Percentiles rank a stretch among this genome's conserved stretches.
phyloP scores from a whole-genome alignment of 1,140 invertebrate species.

The Platyscapa corneri region DNA sequence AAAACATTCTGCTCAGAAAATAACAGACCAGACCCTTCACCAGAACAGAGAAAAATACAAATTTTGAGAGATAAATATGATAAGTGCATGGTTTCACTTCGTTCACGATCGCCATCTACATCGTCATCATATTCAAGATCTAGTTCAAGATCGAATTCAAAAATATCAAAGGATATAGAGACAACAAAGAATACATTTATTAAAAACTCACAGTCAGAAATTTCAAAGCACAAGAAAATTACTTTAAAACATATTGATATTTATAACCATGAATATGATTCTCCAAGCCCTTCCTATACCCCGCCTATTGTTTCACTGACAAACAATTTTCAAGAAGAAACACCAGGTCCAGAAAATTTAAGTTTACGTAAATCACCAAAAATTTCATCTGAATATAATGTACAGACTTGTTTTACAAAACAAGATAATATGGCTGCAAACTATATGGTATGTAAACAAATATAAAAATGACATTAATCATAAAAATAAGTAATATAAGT shows the following conservation, averaged over 20 bases:
- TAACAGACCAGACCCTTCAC: background rate
- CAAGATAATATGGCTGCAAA: conserved; percentile 18
- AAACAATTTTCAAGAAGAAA: conserved; percentile 72
- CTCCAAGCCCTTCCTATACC: conserved; percentile 67
- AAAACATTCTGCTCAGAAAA: conserved; percentile 4
- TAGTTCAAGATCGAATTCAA: conserved; percentile 56
- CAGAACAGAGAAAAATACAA: conserved; percentile 41
- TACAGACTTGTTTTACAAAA: conserved; percentile 29
- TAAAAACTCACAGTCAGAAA: background rate
- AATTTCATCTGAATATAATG: conserved; percentile 13
- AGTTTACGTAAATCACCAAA: conserved; percentile 71
- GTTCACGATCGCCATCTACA: conserved; percentile 53
- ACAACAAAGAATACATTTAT: background rate
- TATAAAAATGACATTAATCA: background rate
- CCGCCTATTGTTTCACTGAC: conserved; percentile 68
- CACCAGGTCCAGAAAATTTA: conserved; percentile 79
- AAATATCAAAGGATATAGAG: conserved; percentile 25
- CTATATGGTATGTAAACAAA: conserved; percentile 3
- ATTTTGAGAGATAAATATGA: conserved; percentile 44
- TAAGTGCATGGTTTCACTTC: conserved; percentile 33
- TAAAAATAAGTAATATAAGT: too few species aligned
- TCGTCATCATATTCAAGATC: conserved; percentile 59
- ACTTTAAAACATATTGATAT: background rate
- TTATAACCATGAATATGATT: conserved; percentile 64
- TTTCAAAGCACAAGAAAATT: conserved; percentile 1